These are phyloP conservation scores for Panagrolaimus sp. DNA, from an alignment of 1,140 invertebrate genomes.

Conservation along the genomic window DNA sequence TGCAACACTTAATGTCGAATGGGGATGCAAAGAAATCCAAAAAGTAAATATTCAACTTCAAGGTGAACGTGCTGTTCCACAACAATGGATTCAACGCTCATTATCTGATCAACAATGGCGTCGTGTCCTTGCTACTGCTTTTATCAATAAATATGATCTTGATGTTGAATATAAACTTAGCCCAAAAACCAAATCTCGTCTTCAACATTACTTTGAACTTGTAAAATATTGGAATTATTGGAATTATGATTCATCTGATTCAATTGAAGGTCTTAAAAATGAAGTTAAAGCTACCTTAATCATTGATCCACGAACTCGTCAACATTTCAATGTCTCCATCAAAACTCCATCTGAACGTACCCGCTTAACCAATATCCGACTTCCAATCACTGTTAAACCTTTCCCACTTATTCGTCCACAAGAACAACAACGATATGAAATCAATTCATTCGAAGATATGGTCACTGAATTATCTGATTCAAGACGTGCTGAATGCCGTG, in stretches of 20 bases:
- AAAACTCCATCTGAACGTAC: constrained; percentile 23
- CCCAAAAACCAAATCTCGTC: not conserved
- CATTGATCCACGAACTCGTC: constrained; percentile 32
- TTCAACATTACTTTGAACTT: constrained; percentile 24
- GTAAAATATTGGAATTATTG: constrained; percentile 35
- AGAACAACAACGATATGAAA: not conserved
- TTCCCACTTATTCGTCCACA: constrained; percentile 21
- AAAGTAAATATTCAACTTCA: constrained; percentile 17
- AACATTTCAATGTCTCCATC: constrained; percentile 28
- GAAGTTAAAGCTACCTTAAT: constrained; percentile 17
- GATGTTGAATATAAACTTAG: constrained; percentile 18
- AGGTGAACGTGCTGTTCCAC: constrained; percentile 19
- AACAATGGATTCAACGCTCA: not conserved
- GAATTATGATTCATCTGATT: constrained; percentile 25
- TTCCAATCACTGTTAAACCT: constrained; percentile 31
- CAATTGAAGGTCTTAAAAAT: not conserved
- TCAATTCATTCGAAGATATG: not conserved
- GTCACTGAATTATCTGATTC: not conserved
- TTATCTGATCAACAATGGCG: not conserved
- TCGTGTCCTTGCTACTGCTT: constrained; percentile 14
- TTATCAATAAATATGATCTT: constrained; percentile 37
- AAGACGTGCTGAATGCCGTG: constrained; percentile 30
- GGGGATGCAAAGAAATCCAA: not conserved
- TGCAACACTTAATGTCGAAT: not conserved
- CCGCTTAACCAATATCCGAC: constrained; percentile 20